Evolutionary conservation across 37 sponge, comb jelly and placozoan genomes (phyloP), one percentile per base, ranked within the genome.

Genomic region (Oopsacas minuta): DNA sequence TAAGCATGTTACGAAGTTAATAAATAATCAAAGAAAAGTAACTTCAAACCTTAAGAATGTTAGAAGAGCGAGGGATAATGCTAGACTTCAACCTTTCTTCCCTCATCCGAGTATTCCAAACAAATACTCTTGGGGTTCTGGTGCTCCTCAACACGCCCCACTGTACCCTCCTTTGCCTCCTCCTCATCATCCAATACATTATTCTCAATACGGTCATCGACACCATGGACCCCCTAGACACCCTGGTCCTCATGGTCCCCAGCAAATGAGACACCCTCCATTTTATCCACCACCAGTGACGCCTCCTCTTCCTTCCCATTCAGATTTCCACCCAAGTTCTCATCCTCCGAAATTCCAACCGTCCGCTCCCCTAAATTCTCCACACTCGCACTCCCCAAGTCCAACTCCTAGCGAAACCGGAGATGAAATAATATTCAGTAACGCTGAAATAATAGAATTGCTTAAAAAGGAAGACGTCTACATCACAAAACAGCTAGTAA

Each of bases 1-100:
- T 20, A 61, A 61, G 28, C 75, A 61, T 34, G 75, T 61, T 12
- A 12, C 75, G 20, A 61, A 61, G 28, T 34, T 61, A 25, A 61
- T 61, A 61, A 61, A 61, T 61, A 61, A 61, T 61, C 75, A 61
- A 61, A 10, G 75, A 12, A 61, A 61, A 12, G 75, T 61, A 34
- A 61, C 75, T 32, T 61, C 75, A 5, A 12, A 3, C 28, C 32
- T 61, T 61, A 61, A 61, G 75, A 25, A 34, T 32, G 75, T 61
- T 34, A 25, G 28, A 34, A 61, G 30, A 61, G 75, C 75, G 7
- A 61, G 75, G 28, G 1, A 61, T 5, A 61, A 3, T 5, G 17
- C 75, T 7, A 3, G 22, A 61, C 22, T 3, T 25, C 75, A 10
- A 42, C 15, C 49, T 8, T 42, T 42, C 49, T 17, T 17, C 12